Conservation (phyloP, 2,888 invertebrate genomes). For the Troglohyphantes excavatus region DNA sequence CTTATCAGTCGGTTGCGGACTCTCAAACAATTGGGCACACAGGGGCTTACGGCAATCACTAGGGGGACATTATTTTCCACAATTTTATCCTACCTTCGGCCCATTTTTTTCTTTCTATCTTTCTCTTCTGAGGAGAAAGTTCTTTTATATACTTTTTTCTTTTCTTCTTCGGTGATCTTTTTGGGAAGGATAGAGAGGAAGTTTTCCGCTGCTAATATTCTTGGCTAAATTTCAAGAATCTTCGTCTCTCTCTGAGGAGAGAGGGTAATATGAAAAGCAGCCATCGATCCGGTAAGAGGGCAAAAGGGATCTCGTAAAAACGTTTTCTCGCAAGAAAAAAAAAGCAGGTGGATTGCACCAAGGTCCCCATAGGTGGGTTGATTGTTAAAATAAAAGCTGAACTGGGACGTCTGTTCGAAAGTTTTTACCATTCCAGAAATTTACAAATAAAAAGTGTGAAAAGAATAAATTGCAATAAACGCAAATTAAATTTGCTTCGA, state of each 20-base stretch:
- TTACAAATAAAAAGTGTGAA: too few species aligned
- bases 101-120: slow-evolving; percentile 4
- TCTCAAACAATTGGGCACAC: slow-evolving; percentile 75
- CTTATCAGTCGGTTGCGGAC: slow-evolving; percentile 74
- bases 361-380: too few species aligned
- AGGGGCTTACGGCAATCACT: slow-evolving; percentile 77
- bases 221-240: slow-evolving; percentile 55
- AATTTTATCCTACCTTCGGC: slow-evolving; percentile 60
- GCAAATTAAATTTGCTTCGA: too few species aligned
- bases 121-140: slow-evolving; percentile 27
- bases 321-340: neutral
- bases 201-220: slow-evolving; percentile 54
- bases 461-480: too few species aligned
- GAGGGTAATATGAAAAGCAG: slow-evolving; percentile 42
- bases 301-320: slow-evolving; percentile 6
- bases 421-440: too few species aligned
- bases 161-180: slow-evolving; percentile 12
- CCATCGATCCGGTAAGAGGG: slow-evolving; percentile 11
- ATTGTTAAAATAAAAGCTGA: too few species aligned
- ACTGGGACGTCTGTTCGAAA: too few species aligned
- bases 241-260: neutral
- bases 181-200: slow-evolving; percentile 21
- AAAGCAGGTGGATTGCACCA: neutral
- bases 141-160: slow-evolving; percentile 50
- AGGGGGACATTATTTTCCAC: slow-evolving; percentile 78